Evolutionary conservation across 1,140 invertebrate genomes (phyloP).

Genomic region (Drosophila navojoa): DNA sequence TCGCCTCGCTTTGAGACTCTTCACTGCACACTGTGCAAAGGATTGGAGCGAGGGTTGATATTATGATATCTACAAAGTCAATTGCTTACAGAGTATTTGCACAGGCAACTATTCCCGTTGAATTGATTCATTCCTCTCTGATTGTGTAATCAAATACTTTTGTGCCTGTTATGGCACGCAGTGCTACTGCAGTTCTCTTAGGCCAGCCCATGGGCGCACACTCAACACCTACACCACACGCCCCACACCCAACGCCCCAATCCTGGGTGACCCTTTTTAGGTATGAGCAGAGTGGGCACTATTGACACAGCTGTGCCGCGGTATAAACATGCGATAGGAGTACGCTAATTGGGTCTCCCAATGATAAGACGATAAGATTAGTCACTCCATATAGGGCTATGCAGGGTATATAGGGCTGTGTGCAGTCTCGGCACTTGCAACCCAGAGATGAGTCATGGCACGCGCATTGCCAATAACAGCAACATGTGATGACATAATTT

Average conservation of each 20-base stretch:
- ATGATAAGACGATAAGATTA: constrained; percentile 40
- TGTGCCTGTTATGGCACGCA: not conserved
- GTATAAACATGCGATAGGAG: constrained; percentile 17
- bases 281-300: constrained; percentile 1
- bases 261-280: not conserved
- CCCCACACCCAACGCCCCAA: too few species aligned
- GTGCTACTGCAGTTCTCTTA: not conserved
- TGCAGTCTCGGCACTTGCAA: constrained; percentile 1
- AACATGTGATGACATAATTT: constrained; percentile 71
- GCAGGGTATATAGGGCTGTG: not conserved
- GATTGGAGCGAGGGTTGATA: too few species aligned
- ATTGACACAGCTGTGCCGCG: constrained; percentile 35
- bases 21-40: too few species aligned
- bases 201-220: not conserved
- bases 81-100: too few species aligned
- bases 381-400: not conserved
- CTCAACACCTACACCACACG: too few species aligned
- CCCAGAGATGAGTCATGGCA: constrained; percentile 26
- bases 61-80: too few species aligned
- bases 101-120: not conserved
- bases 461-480: constrained; percentile 32
- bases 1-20: too few species aligned
- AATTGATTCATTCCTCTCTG: not conserved
- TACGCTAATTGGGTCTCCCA: constrained; percentile 9
- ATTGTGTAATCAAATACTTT: not conserved